These are phyloP conservation scores for Nothocercus nigrocapillus DNA, from an alignment of 2,113 vertebrate genomes.

Conservation along the genomic window DNA sequence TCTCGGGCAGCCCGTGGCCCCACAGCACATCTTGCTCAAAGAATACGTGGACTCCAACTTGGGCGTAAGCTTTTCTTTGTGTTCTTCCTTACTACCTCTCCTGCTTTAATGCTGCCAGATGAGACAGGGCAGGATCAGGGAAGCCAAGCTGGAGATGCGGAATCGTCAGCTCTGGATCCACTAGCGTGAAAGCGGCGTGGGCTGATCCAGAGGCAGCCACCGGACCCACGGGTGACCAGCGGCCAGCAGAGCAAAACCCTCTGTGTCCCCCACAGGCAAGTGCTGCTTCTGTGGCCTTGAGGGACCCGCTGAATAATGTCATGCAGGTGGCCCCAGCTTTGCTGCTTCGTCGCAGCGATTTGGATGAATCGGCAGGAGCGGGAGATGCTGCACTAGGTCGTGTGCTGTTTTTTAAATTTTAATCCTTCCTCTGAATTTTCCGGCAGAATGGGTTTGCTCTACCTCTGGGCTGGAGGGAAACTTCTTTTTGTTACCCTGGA, in stretches of 20 bases:
- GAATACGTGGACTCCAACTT: neutral
- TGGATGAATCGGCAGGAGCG: neutral
- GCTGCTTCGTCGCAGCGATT: fast-evolving
- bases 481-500: slow-evolving; percentile 61
- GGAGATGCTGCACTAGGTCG: slow-evolving; percentile 5
- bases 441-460: slow-evolving; percentile 49
- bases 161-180: fast-evolving
- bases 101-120: neutral
- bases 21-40: neutral
- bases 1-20: neutral
- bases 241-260: neutral
- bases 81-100: neutral
- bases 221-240: fast-evolving
- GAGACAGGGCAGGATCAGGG: neutral
- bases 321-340: neutral
- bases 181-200: fast-evolving
- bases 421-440: slow-evolving; percentile 57
- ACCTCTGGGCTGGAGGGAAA: slow-evolving; percentile 60
- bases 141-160: neutral
- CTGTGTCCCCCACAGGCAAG: neutral
- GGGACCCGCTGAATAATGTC: neutral
- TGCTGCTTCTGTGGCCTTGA: fast-evolving
- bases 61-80: neutral
- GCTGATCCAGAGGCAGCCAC: neutral
- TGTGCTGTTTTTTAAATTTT: slow-evolving; percentile 51